A percentile compares a stretch with the other conserved stretches of the same genome.
These are phyloP conservation scores for Drosophila mimetica DNA, from an alignment of 2,888 invertebrate species.

Conservation along the genomic window DNA sequence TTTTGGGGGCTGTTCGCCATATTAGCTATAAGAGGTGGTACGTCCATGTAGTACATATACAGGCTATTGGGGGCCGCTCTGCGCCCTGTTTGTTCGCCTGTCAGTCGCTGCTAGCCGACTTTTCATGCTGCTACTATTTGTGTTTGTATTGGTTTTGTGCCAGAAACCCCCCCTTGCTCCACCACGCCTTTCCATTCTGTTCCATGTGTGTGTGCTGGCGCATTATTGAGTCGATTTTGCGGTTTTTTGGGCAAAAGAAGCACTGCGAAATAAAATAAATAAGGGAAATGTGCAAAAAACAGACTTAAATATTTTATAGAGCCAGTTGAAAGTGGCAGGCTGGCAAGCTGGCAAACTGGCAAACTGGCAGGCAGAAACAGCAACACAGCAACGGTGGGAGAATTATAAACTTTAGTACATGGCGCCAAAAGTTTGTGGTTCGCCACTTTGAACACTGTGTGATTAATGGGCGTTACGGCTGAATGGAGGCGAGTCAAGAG, in stretches of 20 bases:
- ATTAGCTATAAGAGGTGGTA: neutral
- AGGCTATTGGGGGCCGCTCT: too few species aligned
- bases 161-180: too few species aligned
- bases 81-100: conserved; percentile 37
- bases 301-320: conserved; percentile 55
- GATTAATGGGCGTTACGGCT: conserved; percentile 26
- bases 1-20: conserved; percentile 35
- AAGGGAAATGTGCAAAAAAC: conserved; percentile 35
- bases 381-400: neutral
- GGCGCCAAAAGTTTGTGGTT: conserved; percentile 27
- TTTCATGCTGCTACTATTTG: conserved; percentile 38
- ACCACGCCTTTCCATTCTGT: neutral
- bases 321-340: conserved; percentile 10
- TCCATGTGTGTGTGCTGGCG: conserved; percentile 59
- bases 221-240: conserved; percentile 74
- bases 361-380: neutral
- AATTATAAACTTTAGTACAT: conserved; percentile 30
- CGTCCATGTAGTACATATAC: too few species aligned
- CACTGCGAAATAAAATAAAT: conserved; percentile 33
- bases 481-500: conserved; percentile 17
- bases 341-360: conserved; percentile 4
- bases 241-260: conserved; percentile 66
- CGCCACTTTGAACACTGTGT: conserved; percentile 15
- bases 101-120: conserved; percentile 30
- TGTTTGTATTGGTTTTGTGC: conserved; percentile 31